These are phyloP conservation scores for Addax nasomaculatus DNA, from an alignment of 2,113 vertebrate species.

Conservation along the genomic window DNA sequence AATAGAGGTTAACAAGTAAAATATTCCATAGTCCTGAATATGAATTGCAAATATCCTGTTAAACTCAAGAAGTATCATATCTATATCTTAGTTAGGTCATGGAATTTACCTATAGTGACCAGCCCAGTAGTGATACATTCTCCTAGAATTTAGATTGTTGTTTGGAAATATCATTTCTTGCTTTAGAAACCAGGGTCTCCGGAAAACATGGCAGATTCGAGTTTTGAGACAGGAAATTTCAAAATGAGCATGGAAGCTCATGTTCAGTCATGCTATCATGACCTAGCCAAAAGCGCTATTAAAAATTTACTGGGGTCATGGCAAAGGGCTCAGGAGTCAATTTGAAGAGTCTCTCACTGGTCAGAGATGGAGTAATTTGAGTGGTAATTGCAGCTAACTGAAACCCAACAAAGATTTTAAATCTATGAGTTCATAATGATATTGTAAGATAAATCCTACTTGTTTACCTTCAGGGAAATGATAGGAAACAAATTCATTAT, in stretches of 20 bases:
- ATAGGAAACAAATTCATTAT: not conserved
- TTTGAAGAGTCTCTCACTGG: not conserved
- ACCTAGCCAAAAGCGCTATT: not conserved
- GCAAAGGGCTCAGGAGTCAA: not conserved
- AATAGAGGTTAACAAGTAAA: not conserved
- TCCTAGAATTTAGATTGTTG: not conserved
- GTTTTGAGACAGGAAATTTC: not conserved
- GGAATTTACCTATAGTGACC: not conserved
- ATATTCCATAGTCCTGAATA: not conserved
- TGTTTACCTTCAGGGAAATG: not conserved
- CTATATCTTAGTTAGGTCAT: not conserved
- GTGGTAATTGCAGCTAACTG: not conserved
- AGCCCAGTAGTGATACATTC: not conserved
- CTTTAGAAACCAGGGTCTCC: not conserved
- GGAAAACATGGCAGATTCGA: not conserved
- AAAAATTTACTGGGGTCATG: not conserved
- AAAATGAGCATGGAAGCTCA: not conserved
- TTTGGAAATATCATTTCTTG: not conserved
- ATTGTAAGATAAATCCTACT: constrained; percentile 7
- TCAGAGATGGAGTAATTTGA: constrained; percentile 1
- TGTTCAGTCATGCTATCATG: not conserved
- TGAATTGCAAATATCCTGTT: not conserved
- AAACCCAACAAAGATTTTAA: constrained; percentile 19
- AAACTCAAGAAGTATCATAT: not conserved
- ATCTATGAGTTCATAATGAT: not conserved